Evolutionary conservation across 2,888 invertebrate species (phyloP).

Genomic region (Tetropium fuscum): DNA sequence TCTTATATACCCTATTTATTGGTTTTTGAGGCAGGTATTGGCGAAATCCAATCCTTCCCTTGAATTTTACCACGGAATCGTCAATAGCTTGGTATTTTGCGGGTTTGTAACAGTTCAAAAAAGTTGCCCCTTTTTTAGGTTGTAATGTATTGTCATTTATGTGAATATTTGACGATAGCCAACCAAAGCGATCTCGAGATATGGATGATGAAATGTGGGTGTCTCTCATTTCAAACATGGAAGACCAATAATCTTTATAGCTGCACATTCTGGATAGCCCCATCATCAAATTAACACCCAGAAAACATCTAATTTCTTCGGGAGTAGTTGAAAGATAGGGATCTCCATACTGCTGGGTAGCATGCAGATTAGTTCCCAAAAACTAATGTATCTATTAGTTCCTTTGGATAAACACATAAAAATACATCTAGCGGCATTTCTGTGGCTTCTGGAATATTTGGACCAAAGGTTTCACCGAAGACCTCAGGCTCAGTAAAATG

Average conservation of each 20-base stretch:
- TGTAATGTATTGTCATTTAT: slow-evolving; percentile 17
- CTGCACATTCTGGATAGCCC: not conserved
- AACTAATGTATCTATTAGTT: too few relatives aligned
- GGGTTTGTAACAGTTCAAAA: slow-evolving; percentile 15
- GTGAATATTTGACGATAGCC: slow-evolving; percentile 2
- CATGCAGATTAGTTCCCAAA: too few relatives aligned
- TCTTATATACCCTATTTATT: slow-evolving; percentile 17
- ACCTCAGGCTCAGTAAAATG: too few relatives aligned
- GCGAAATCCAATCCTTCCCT: slow-evolving; percentile 4
- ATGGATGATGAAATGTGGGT: not conserved
- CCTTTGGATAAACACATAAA: too few relatives aligned
- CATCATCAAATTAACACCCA: too few relatives aligned
- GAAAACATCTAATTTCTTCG: too few relatives aligned
- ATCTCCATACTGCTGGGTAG: too few relatives aligned
- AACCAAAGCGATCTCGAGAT: not conserved
- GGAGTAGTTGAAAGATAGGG: too few relatives aligned
- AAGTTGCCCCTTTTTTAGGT: slow-evolving; percentile 6
- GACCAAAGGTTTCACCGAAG: too few relatives aligned
- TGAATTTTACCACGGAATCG: slow-evolving; percentile 10
- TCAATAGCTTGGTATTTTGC: slow-evolving; percentile 11
- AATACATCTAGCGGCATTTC: too few relatives aligned
- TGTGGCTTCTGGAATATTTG: too few relatives aligned
- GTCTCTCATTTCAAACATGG: not conserved
- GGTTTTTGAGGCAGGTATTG: slow-evolving; percentile 12
- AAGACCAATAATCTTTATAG: slow-evolving; percentile 4